phyloP scores from a whole-genome alignment of 2,113 vertebrate genomes.

The Oxygymnocypris stewartii region DNA sequence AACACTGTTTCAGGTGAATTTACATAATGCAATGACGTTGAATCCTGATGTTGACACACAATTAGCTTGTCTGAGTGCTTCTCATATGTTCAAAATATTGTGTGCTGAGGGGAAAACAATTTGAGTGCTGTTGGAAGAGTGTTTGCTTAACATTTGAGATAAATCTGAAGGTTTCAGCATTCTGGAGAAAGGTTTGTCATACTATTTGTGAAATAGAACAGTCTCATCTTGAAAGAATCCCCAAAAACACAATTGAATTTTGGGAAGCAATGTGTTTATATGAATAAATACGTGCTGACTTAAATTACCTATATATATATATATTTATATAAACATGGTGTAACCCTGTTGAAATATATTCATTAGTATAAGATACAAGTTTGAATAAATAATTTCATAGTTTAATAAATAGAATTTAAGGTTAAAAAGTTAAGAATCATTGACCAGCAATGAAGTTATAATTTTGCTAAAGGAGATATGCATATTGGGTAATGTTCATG shows the following conservation, averaged over 20 bases:
- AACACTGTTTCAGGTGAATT: slow-evolving; percentile 44
- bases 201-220: background rate
- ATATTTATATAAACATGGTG: no score
- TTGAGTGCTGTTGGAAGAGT: slow-evolving; percentile 9
- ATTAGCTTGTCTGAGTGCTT: slow-evolving; percentile 32
- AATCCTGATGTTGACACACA: slow-evolving; percentile 31
- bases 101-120: background rate
- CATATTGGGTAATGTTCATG: no score
- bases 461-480: no score
- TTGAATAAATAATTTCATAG: no score
- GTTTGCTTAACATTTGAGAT: slow-evolving; percentile 14
- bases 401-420: no score
- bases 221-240: background rate
- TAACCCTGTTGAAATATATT: no score
- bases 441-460: no score
- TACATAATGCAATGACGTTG: slow-evolving; percentile 30
- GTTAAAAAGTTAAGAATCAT: no score
- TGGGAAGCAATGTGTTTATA: background rate
- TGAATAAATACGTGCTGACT: background rate
- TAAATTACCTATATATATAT: background rate
- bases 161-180: background rate
- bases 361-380: no score
- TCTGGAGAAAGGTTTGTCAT: background rate
- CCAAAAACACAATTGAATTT: background rate
- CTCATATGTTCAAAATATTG: background rate